Evolutionary conservation across 1,140 invertebrate genomes (phyloP).

Genomic region (Lucilia cuprina): DNA sequence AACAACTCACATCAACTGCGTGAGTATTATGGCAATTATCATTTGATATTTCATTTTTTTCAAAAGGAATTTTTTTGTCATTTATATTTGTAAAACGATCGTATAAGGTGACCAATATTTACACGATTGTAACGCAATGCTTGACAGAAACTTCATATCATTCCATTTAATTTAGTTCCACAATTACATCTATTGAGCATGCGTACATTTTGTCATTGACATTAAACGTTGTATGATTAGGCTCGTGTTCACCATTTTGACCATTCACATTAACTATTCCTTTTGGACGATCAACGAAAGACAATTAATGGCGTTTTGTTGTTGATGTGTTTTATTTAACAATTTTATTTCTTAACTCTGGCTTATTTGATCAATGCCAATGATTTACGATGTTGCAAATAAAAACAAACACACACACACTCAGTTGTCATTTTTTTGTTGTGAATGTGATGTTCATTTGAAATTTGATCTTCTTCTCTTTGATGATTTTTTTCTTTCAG

Average conservation of each 20-base stretch:
- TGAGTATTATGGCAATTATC: too few species aligned
- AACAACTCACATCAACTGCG: too few species aligned
- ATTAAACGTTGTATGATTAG: not conserved
- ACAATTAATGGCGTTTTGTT: too few species aligned
- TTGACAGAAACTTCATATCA: too few species aligned
- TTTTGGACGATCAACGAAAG: too few species aligned
- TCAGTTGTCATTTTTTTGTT: not conserved
- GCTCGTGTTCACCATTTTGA: not conserved
- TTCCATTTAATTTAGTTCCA: not conserved
- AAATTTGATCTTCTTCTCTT: not conserved
- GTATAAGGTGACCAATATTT: too few species aligned
- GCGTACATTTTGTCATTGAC: not conserved
- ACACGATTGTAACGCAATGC: too few species aligned
- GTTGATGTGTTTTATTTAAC: too few species aligned
- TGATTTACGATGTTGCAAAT: not conserved
- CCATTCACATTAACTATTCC: not conserved
- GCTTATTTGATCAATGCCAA: not conserved
- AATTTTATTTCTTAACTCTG: not conserved
- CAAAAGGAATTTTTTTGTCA: too few species aligned
- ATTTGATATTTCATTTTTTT: too few species aligned
- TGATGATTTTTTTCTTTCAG: not conserved
- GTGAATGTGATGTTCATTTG: not conserved
- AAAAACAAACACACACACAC: not conserved
- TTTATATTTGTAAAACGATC: too few species aligned
- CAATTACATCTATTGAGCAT: not conserved